Evolutionary conservation across 1,140 invertebrate species (phyloP), one percentile per base, ranked within the genome.

Genomic region (Anadara kagoshimensis): DNA sequence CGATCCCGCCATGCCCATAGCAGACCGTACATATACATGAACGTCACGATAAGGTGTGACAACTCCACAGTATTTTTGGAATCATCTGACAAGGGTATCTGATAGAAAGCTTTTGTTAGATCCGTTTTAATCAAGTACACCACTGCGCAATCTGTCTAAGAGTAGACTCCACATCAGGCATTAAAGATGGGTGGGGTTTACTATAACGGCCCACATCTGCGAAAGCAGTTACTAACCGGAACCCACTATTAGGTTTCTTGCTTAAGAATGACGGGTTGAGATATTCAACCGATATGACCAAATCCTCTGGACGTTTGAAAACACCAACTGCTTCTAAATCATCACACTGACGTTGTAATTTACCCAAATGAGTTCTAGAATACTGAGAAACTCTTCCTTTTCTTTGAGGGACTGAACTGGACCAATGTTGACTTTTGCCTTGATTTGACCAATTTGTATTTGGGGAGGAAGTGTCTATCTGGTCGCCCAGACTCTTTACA

Each of bases 1-100:
- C 16, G 70, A 78, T 2, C 72, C 73, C 49, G 76, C 73, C 70
- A 78, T 81, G n/a, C 80, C 80, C 71, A 80, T 80, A 3, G 80
- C 78, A 24, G 72, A 68, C 36, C 63, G n/a, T 8, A 49, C 53
- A 64, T 76, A 81, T 1, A 80, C 80, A 14, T 78, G 5, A 22
- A 78, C 73, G 10, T 69, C 78, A 10, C 66, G 29, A 41, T 61
- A 79, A 41, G 80, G 80, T 22, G 72, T 79, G 26, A 54, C 62
- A 14, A 79, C 65, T 12, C 78, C 78, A 49, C 77, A 79, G 47
- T 77, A 75, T 61, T 77, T 81, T 75, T 77, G 1, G 77, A 75
- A 0, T 69, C 51, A 18, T 51, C 66, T 12, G 70, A 59, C 16
- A 75, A 63, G 0, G 73, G 80, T 16, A 80, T 78, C 22, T 82